Evolutionary conservation across 2,797 vertebrate species (phyloP).

Genomic region (Molossus molossus): DNA sequence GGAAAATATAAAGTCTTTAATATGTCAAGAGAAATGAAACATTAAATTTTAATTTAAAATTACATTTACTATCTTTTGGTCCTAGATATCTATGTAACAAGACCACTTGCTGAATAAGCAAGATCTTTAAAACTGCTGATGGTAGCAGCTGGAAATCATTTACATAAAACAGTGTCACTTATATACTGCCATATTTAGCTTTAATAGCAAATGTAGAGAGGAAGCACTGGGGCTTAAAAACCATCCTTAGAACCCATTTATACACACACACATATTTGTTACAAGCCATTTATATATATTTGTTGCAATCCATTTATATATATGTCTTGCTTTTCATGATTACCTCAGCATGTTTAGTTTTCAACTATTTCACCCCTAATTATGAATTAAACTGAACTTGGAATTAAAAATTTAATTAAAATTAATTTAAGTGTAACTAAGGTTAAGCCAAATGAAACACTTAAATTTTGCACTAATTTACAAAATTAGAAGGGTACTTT

Average conservation of each 20-base stretch:
- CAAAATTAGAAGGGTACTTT: neutral
- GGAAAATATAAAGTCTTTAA: conserved; percentile 49
- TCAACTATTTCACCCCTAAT: neutral
- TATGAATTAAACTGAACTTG: neutral
- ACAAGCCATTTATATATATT: neutral
- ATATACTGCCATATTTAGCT: neutral
- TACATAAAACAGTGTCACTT: neutral
- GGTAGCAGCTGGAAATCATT: neutral
- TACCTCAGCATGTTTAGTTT: neutral
- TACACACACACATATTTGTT: neutral
- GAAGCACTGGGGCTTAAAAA: neutral
- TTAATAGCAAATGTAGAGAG: neutral
- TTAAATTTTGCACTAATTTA: neutral
- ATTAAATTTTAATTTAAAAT: neutral
- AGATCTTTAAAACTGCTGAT: neutral
- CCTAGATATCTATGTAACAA: neutral
- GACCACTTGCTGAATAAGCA: conserved; percentile 2
- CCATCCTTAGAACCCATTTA: neutral
- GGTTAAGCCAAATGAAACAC: neutral
- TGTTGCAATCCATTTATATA: neutral
- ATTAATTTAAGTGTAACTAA: neutral
- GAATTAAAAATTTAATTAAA: neutral
- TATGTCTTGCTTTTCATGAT: neutral
- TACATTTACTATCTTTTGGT: neutral
- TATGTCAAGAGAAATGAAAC: neutral